Evolutionary conservation across 2,797 vertebrate genomes (phyloP), one percentile per base, ranked within the genome.

Genomic region (Halcyon badia): DNA sequence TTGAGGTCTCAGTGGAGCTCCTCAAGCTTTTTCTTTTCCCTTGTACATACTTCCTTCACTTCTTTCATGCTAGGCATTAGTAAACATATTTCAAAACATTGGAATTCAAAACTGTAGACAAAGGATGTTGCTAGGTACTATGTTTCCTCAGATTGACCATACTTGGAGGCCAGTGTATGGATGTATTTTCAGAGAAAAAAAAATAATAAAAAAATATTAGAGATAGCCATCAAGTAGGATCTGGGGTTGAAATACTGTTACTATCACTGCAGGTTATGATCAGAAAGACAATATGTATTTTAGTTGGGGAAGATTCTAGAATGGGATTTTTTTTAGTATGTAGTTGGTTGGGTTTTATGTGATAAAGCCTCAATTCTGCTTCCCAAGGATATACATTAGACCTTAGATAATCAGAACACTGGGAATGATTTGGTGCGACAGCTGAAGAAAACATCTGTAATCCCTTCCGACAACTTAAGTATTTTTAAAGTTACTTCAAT

Each of bases 391-490:
- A 41, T 46, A 41, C 1, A 30, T 84, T 89, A 61, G 30, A 69
- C 49, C 17, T 76, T 68, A 78, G 78, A 81, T 85, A 88, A 71
- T 56, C 58, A 62, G 73, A 91, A 58, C 1, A 0, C 72, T 90
- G 6, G 37, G 58, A 86, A 79, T 76, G 4, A 73, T 91, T 78
- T 95, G 21, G 22, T 31, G 25, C 0, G 14, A 62, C 72, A 83
- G 54, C 54, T 90, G 58, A 97, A 87, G 62, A 81, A 96, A 88
- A 81, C 21, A 68, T 75, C 19, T 60, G 30, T 83, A 92, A 95
- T 91, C 21, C 30, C 35, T 94, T 90, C 39, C 58, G 83, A 91
- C 76, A 91, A 81, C 14, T 6, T 58, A 58, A 66, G 33, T 75
- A 56, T 69, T 95, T 91, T 91, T 78, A 9, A 79, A 82, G 48